Conservation (phyloP, 1,140 invertebrate species). For the Cherax quadricarinatus region DNA sequence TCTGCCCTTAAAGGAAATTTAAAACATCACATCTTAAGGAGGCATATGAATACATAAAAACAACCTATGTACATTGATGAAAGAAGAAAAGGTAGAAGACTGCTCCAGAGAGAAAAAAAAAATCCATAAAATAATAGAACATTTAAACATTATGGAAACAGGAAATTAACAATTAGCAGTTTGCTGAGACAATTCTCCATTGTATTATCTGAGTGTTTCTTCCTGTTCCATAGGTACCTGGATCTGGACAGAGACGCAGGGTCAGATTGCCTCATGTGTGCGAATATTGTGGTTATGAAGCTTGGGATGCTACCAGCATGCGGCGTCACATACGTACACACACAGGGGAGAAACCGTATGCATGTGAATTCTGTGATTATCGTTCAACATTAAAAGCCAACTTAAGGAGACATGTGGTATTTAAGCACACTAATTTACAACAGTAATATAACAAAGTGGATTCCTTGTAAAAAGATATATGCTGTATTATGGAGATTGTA, state of each 20-base stretch:
- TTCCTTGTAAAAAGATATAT: background rate
- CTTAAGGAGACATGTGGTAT: conserved; percentile 53
- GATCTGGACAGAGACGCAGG: conserved; percentile 14
- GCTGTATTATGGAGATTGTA: background rate
- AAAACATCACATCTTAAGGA: conserved; percentile 56
- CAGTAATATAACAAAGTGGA: background rate
- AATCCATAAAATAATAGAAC: background rate
- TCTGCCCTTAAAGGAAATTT: conserved; percentile 62
- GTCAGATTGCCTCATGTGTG: conserved; percentile 32
- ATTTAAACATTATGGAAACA: background rate
- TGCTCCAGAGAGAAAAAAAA: background rate
- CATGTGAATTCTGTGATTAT: conserved; percentile 85
- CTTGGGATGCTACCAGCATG: conserved; percentile 38
- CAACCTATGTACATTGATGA: background rate
- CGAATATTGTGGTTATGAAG: conserved; percentile 26
- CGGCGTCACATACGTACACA: conserved; percentile 86
- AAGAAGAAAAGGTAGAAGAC: background rate
- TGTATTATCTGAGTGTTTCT: conserved; percentile 12
- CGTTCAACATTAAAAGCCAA: conserved; percentile 63
- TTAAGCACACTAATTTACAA: conserved; percentile 43
- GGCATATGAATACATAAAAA: conserved; percentile 14
- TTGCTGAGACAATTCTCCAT: background rate
- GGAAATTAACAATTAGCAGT: background rate
- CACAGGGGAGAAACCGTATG: conserved; percentile 90
- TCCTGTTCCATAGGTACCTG: conserved; percentile 30